Evolutionary conservation across 2,888 invertebrate species (phyloP).

Genomic region (Ashinkailepas kermadecensis): DNA sequence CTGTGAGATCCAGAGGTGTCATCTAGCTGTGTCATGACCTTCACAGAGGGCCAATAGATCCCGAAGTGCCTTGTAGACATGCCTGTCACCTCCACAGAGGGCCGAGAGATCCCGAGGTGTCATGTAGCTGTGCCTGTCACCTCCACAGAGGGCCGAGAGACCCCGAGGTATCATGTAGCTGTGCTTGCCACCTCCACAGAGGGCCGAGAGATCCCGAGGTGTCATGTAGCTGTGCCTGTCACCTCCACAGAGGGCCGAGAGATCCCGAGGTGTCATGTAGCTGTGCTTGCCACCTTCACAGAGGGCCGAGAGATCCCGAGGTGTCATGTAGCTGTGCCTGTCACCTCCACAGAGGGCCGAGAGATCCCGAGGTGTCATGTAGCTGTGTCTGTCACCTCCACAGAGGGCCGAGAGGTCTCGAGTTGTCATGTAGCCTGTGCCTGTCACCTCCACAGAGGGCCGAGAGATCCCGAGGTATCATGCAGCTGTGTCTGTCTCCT

Average conservation of each 20-base stretch:
- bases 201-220: not conserved
- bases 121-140: not conserved
- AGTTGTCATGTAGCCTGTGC: not conserved
- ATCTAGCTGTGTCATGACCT: no score
- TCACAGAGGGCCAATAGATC: not conserved
- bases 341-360: no score
- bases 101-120: no score
- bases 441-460: not conserved
- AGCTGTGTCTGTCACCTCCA: not conserved
- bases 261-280: no score
- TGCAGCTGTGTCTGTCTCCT: not conserved
- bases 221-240: not conserved
- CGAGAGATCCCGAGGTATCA: not conserved
- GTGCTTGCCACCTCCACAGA: accelerated
- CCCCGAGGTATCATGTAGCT: no score
- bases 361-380: no score
- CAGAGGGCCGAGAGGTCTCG: not conserved
- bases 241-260: not conserved
- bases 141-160: conserved; percentile 41
- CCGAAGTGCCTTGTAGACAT: no score
- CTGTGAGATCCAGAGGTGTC: no score
- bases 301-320: conserved; percentile 49
- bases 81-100: not conserved
- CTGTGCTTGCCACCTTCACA: not conserved
- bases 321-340: not conserved